These are phyloP conservation scores for Argyresthia albistria DNA, from an alignment of 2,888 invertebrate species.

Conservation along the genomic window DNA sequence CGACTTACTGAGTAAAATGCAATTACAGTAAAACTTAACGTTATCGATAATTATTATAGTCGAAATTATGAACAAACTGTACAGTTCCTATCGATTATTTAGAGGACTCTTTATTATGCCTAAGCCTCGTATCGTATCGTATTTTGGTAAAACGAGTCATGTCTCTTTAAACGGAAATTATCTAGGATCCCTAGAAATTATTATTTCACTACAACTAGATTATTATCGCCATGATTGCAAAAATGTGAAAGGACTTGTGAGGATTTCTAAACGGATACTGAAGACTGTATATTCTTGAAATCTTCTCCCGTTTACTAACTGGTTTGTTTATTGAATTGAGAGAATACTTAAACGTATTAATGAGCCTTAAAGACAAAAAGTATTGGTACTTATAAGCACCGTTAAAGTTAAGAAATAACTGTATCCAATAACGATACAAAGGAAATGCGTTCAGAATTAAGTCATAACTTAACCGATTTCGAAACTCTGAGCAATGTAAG, in stretches of 20 bases:
- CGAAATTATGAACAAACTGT: slow-evolving; percentile 46
- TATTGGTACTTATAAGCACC: slow-evolving; percentile 27
- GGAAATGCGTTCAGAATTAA: slow-evolving; percentile 51
- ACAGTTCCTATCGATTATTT: slow-evolving; percentile 18
- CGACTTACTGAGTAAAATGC: slow-evolving; percentile 71
- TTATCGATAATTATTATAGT: slow-evolving; percentile 43
- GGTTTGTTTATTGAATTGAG: too few species aligned
- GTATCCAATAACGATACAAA: slow-evolving; percentile 44
- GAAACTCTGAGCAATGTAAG: slow-evolving; percentile 45
- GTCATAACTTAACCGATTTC: slow-evolving; percentile 61
- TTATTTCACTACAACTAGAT: neutral
- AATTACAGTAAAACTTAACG: slow-evolving; percentile 58
- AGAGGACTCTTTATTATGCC: slow-evolving; percentile 32
- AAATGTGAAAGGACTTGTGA: neutral
- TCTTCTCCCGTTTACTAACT: too few species aligned
- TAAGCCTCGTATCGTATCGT: slow-evolving; percentile 56
- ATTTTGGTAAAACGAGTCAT: slow-evolving; percentile 69
- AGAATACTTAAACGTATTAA: too few species aligned
- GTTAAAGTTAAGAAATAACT: slow-evolving; percentile 33
- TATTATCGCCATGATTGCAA: neutral
- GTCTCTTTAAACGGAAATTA: slow-evolving; percentile 21
- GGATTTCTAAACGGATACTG: neutral
- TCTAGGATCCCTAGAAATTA: neutral
- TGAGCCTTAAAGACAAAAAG: neutral
- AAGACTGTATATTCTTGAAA: neutral